Conservation (phyloP, 2,888 invertebrate species). For the Helleia helle region DNA sequence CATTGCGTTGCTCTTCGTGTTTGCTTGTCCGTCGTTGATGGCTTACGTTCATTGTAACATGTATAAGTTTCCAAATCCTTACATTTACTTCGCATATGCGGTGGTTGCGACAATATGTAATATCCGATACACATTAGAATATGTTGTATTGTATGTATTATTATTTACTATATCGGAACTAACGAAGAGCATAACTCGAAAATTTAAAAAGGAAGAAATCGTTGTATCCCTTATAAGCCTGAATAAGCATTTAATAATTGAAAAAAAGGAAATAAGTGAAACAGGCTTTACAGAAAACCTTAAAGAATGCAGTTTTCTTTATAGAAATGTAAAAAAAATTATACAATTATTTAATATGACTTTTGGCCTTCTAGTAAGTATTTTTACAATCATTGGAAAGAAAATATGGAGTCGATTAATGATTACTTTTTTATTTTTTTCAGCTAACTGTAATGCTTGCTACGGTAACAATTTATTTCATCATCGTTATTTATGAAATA, state of each 20-base stretch:
- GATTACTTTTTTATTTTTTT: not conserved
- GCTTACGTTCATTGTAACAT: not conserved
- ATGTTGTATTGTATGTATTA: not conserved
- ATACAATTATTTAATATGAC: not conserved
- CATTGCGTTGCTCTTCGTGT: not conserved
- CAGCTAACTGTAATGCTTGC: constrained; percentile 3
- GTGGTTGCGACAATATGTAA: not conserved
- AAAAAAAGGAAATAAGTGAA: not conserved
- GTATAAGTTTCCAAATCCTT: not conserved
- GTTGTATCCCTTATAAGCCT: not conserved
- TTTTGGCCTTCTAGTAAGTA: constrained; percentile 1
- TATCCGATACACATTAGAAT: not conserved
- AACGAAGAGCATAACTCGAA: not conserved
- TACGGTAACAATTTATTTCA: not conserved
- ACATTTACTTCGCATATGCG: not conserved
- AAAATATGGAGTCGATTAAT: not conserved
- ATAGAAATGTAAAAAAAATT: constrained; percentile 6
- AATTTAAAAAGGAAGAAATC: not conserved
- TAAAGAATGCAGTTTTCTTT: not conserved
- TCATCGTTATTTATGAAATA: not conserved
- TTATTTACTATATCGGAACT: constrained; percentile 7
- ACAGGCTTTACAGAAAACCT: not conserved
- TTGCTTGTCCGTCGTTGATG: not conserved
- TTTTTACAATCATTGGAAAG: too few relatives aligned
- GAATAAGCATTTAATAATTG: too few relatives aligned